phyloP scores from a whole-genome alignment of 2,113 vertebrate species.

The Limanda limanda region DNA sequence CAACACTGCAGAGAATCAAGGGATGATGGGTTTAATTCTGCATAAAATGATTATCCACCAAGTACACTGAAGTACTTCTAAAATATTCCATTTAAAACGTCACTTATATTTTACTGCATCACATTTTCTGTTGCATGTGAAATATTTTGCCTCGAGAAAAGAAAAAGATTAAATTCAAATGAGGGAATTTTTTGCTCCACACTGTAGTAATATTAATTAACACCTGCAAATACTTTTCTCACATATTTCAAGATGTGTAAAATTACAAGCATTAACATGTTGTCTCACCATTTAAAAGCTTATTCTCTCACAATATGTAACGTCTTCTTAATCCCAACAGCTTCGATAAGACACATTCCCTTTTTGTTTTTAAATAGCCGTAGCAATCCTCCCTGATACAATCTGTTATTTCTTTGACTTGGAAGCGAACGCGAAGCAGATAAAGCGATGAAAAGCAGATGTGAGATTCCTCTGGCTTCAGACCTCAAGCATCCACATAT shows the following conservation, averaged over 20 bases:
- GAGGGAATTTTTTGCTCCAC: constrained; percentile 9
- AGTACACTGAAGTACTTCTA: too few relatives aligned
- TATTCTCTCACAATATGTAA: too few relatives aligned
- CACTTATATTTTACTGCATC: background rate
- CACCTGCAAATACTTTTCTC: constrained; percentile 14
- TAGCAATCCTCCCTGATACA: constrained; percentile 1
- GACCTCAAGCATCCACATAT: constrained; percentile 63
- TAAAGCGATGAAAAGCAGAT: constrained; percentile 55
- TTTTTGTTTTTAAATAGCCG: constrained; percentile 5
- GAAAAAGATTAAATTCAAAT: background rate
- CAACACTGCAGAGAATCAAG: background rate
- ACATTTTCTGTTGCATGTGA: background rate
- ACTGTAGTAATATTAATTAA: too few relatives aligned
- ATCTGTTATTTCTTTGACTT: constrained; percentile 23
- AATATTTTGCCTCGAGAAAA: background rate
- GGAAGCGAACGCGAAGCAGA: constrained; percentile 27
- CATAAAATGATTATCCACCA: too few relatives aligned
- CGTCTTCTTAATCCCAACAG: too few relatives aligned
- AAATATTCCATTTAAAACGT: background rate
- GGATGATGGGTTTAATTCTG: background rate
- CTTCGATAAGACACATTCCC: too few relatives aligned
- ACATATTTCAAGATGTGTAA: constrained; percentile 35
- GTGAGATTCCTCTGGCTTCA: constrained; percentile 42
- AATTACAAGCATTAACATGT: too few relatives aligned
- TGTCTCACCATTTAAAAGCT: too few relatives aligned